A percentile compares a stretch with the other conserved stretches of the same genome.
Evolutionary conservation across 2,888 invertebrate genomes (phyloP).

Genomic region (Agrochola litura): DNA sequence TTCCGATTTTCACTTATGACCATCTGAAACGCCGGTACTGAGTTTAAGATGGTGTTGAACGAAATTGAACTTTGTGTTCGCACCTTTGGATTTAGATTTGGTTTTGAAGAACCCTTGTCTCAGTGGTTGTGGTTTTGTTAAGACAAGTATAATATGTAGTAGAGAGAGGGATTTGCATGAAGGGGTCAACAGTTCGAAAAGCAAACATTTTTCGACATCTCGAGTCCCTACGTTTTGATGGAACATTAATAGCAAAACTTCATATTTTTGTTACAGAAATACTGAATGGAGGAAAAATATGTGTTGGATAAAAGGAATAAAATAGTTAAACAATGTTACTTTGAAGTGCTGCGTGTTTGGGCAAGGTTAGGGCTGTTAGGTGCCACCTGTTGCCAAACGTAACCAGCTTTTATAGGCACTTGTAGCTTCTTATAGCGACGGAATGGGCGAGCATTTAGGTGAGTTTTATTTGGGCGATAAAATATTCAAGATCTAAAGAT

Average conservation of each 20-base stretch:
- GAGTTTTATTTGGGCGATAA: constrained; percentile 51
- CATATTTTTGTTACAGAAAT: constrained; percentile 3
- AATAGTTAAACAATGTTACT: constrained; percentile 52
- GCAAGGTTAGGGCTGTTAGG: constrained; percentile 53
- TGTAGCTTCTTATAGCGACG: constrained; percentile 55
- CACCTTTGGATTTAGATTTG: constrained; percentile 27
- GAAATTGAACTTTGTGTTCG: constrained; percentile 49
- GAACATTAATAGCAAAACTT: background rate
- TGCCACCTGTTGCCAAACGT: constrained; percentile 63
- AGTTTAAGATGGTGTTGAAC: constrained; percentile 40
- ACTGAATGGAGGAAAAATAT: constrained; percentile 14
- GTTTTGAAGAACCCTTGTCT: constrained; percentile 42
- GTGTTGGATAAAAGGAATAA: constrained; percentile 42
- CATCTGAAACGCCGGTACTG: constrained; percentile 80
- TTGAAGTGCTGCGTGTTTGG: constrained; percentile 53
- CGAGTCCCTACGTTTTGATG: background rate
- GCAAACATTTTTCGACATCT: background rate
- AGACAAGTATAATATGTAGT: background rate
- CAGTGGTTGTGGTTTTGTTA: background rate
- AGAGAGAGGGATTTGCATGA: constrained; percentile 1
- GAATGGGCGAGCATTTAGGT: constrained; percentile 22
- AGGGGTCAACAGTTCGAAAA: background rate
- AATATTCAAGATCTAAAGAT: constrained; percentile 35
- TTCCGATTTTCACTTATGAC: constrained; percentile 81
- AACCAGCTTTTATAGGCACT: constrained; percentile 58